Conservation (phyloP, 2,888 invertebrate genomes). For the Coelogynopora nodosa region DNA sequence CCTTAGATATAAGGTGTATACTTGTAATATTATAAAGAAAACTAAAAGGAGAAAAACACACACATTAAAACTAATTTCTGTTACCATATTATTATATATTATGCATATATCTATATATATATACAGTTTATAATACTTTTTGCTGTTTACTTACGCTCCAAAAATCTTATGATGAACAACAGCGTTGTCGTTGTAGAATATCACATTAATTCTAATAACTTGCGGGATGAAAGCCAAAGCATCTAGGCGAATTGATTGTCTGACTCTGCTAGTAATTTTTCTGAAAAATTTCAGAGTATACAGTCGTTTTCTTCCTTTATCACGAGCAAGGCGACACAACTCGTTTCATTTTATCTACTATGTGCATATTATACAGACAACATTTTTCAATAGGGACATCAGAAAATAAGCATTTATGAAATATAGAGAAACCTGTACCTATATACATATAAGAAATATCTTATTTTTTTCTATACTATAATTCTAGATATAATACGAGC, state of each 20-base stretch:
- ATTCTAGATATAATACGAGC: too few relatives aligned
- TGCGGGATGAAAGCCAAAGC: not conserved
- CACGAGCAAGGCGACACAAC: not conserved
- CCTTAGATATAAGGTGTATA: too few relatives aligned
- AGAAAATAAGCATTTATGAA: not conserved
- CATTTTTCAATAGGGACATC: not conserved
- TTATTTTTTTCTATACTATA: too few relatives aligned
- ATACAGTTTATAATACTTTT: too few relatives aligned
- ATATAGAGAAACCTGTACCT: not conserved
- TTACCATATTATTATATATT: not conserved
- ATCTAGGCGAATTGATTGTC: not conserved
- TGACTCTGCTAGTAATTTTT: slow-evolving; percentile 1
- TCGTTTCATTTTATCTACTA: not conserved
- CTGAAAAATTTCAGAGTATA: not conserved
- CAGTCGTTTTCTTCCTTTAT: not conserved
- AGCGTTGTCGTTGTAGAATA: not conserved
- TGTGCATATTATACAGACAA: not conserved
- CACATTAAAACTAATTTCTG: not conserved
- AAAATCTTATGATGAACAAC: not conserved
- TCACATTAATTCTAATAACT: slow-evolving; percentile 10
- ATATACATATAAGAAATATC: too few relatives aligned
- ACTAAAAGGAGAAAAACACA: not conserved
- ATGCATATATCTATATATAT: not conserved
- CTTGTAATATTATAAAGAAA: not conserved
- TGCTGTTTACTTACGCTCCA: slow-evolving; percentile 15